Evolutionary conservation across 2,888 invertebrate species (phyloP).

Genomic region (Acanthosoma haemorrhoidale): DNA sequence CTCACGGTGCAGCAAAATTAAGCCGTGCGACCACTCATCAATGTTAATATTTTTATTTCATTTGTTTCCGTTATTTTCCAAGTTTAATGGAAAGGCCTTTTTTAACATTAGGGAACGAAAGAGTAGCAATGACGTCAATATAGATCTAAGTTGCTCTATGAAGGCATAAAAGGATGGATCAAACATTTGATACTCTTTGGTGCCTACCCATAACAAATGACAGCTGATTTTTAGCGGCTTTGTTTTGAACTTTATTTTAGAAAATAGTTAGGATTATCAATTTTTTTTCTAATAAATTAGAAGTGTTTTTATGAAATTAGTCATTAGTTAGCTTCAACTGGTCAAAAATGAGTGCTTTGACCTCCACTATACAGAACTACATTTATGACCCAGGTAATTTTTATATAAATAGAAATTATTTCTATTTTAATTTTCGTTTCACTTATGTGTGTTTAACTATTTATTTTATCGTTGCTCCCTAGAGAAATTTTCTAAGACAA

Average conservation of each 20-base stretch:
- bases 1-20: no score
- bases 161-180: no score
- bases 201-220: neutral
- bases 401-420: neutral
- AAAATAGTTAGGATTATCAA: neutral
- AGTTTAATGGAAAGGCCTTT: no score
- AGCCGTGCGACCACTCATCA: no score
- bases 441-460: neutral
- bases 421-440: neutral
- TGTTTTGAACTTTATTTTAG: neutral
- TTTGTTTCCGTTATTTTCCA: no score
- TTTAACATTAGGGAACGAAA: no score
- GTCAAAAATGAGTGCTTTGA: conserved; percentile 8
- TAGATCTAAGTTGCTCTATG: no score
- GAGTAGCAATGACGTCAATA: no score
- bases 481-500: neutral
- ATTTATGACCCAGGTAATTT: conserved; percentile 11
- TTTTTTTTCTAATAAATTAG: neutral
- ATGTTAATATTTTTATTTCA: no score
- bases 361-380: conserved; percentile 3
- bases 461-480: neutral
- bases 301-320: neutral
- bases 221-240: conserved; percentile 5
- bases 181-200: neutral
- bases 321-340: no score